Conservation (phyloP, 64 coral and sea anemone species). For the Pocillopora verrucosa region DNA sequence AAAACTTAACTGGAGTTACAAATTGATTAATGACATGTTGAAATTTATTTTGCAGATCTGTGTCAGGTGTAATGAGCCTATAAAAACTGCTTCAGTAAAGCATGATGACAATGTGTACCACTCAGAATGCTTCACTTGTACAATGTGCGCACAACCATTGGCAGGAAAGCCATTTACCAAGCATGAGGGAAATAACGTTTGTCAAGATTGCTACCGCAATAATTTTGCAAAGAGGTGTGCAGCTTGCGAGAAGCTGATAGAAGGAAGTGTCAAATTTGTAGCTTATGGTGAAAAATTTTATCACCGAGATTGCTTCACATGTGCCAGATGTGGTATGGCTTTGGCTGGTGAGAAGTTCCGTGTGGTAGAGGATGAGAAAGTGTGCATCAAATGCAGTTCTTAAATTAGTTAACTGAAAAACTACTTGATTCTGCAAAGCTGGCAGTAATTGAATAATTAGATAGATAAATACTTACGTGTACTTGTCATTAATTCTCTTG, state of each 20-base stretch:
- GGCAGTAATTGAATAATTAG: background rate
- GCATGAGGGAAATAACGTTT: constrained; percentile 80
- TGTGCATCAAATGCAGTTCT: constrained; percentile 63
- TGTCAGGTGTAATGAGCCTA: constrained; percentile 66
- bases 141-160: constrained; percentile 68
- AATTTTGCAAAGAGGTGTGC: constrained; percentile 86
- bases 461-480: background rate
- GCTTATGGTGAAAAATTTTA: constrained; percentile 89
- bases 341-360: constrained; percentile 98
- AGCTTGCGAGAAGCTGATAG: constrained; percentile 80
- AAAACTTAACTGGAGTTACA: too few relatives aligned
- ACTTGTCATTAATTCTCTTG: too few relatives aligned
- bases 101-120: constrained; percentile 82
- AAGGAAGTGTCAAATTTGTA: constrained; percentile 96
- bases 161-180: constrained; percentile 95
- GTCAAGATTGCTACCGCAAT: constrained; percentile 89
- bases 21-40: too few relatives aligned
- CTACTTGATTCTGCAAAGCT: background rate
- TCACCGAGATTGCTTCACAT: constrained; percentile 97
- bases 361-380: constrained; percentile 66
- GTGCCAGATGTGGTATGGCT: constrained; percentile 69
- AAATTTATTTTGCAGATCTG: constrained; percentile 55
- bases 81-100: constrained; percentile 88
- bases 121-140: constrained; percentile 87
- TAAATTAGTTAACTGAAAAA: background rate